phyloP scores from a whole-genome alignment of 2,113 vertebrate species.

The Suncus etruscus region DNA sequence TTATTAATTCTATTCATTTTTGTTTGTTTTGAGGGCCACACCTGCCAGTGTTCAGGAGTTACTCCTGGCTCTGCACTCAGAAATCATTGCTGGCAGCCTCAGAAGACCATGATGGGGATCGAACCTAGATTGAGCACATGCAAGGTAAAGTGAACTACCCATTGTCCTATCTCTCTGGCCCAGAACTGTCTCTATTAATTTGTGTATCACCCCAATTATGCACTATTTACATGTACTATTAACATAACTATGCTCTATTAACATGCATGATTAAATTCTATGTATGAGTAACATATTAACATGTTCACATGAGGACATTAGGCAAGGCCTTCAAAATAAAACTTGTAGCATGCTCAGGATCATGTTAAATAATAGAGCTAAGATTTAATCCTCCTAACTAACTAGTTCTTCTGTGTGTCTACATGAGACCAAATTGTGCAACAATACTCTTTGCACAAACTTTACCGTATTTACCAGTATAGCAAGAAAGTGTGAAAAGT shows the following conservation, averaged over 20 bases:
- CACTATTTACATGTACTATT: neutral
- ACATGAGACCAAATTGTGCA: neutral
- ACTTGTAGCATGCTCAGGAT: neutral
- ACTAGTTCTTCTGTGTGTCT: neutral
- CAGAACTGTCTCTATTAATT: neutral
- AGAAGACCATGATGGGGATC: too few species aligned
- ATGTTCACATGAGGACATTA: neutral
- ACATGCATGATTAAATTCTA: neutral
- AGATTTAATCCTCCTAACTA: neutral
- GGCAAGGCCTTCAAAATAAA: neutral
- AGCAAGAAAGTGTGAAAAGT: neutral
- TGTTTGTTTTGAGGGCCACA: too few species aligned
- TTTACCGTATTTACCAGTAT: neutral
- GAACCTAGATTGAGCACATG: too few species aligned
- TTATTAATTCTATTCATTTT: too few species aligned
- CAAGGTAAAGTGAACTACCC: too few species aligned
- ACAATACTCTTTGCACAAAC: neutral
- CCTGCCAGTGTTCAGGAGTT: too few species aligned
- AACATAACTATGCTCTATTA: neutral
- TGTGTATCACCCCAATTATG: neutral
- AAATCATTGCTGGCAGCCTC: too few species aligned
- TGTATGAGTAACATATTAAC: neutral
- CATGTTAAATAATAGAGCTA: neutral
- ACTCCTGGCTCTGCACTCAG: too few species aligned
- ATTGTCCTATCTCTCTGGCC: too few species aligned